Evolutionary conservation across 2,888 invertebrate genomes (phyloP), one percentile per base, ranked within the genome.

Genomic region (Scaptodrosophila latifasciaeformis): DNA sequence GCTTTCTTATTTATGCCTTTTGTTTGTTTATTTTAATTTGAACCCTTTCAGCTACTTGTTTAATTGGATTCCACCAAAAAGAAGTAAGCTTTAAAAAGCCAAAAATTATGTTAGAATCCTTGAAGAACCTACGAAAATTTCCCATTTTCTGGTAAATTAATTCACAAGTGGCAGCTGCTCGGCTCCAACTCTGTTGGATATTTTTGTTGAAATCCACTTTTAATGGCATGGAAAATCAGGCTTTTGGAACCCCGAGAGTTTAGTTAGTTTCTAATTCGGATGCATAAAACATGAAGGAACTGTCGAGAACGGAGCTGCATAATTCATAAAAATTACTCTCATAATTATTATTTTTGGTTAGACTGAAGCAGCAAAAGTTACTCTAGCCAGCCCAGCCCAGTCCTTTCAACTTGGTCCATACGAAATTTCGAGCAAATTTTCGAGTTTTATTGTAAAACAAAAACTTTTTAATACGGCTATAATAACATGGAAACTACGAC

Each of bases 111-210:
- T n/a, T n/a, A n/a, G n/a, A n/a, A n/a, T n/a, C n/a, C n/a, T n/a
- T n/a, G n/a, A n/a, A n/a, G n/a, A n/a, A n/a, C n/a, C n/a, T n/a
- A n/a, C n/a, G n/a, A n/a, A n/a, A 7, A 24, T 24, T 3, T 24
- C 24, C 24, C 24, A 82, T 78, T 82, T 82, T 82, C 82, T 76
- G 67, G 54, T 80, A 70, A 70, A 82, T 82, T 82, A 82, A 74
- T 81, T 82, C 21, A 12, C 4, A 24, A 24, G 24, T 7, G 3
- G 3, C 7, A 24, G 7, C 7, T 7, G 4, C 24, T 3, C 24
- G 2, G 29, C 34, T 34, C 15, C 34, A 49, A 37, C 34, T 12
- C 37, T 39, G 39, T 31, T 43, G 54, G 57, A 55, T 44, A 27
- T 42, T 42, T 39, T 21, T 57, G 62, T 52, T 52, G 29, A 59